phyloP scores from a whole-genome alignment of 2,888 invertebrate genomes.

The Xanthia icteritia region DNA sequence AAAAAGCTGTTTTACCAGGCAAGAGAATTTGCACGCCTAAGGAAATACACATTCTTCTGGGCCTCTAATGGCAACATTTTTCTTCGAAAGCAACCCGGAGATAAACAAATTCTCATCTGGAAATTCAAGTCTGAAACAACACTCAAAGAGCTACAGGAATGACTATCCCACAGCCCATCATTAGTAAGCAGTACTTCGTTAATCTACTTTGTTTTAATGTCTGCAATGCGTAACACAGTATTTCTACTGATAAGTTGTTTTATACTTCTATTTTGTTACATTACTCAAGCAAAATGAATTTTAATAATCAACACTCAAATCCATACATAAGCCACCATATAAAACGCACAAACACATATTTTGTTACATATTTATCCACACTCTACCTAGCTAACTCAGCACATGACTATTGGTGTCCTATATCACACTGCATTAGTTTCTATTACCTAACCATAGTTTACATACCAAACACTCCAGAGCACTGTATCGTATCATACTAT shows the following conservation, averaged over 20 bases:
- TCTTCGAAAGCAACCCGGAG: neutral
- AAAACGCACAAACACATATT: too few relatives aligned
- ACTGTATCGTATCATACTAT: too few relatives aligned
- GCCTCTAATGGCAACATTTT: constrained; percentile 3
- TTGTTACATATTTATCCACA: too few relatives aligned
- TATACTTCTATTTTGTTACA: neutral
- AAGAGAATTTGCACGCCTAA: neutral
- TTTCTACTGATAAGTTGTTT: neutral
- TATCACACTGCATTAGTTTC: too few relatives aligned
- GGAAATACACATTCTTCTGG: neutral
- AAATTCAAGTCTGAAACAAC: neutral
- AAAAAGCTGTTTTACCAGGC: constrained; percentile 5
- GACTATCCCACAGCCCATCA: neutral
- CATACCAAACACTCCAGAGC: too few relatives aligned
- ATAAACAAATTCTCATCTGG: neutral
- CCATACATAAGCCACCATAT: too few relatives aligned
- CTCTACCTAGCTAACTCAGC: too few relatives aligned
- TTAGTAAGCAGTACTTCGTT: neutral
- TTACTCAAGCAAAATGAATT: too few relatives aligned
- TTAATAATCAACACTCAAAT: too few relatives aligned
- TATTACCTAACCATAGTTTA: too few relatives aligned
- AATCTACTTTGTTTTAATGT: neutral
- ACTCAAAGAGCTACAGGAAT: neutral
- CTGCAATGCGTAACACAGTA: neutral
- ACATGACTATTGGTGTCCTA: too few relatives aligned